Evolutionary conservation across 2,888 invertebrate species (phyloP), one percentile per base, ranked within the genome.

Genomic region (Eristalis arbustorum): DNA sequence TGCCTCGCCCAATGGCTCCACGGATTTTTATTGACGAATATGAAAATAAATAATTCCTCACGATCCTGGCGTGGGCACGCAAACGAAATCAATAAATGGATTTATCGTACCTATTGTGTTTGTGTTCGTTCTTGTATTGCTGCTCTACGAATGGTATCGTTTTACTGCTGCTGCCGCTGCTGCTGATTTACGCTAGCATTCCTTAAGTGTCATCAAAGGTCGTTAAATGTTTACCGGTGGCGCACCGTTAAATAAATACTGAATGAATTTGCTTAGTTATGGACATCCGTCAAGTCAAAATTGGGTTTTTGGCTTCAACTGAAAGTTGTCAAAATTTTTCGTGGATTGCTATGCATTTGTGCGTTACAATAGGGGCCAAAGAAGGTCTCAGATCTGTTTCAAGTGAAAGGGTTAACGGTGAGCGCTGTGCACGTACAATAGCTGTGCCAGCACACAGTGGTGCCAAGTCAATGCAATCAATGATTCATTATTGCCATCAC

Each of bases 161-260:
- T 69, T 69, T 69, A 57, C 37, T 69, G 68, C 68, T 34, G 8
- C 10, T 22, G 56, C 8, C 10, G 31, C 31, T 25, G 25, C 25
- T 25, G 25, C 25, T n/a, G n/a, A n/a, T 10, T 31, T 31, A 31
- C 31, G 31, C 31, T 68, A 57, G 57, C 57, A 57, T 49, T 67
- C 31, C 56, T 57, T 69, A 34, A 57, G 57, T 57, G 34, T 69
- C 68, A 37, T 37, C 31, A 23, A 37, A 37, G 68, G 22, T 22
- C 49, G 67, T 67, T 67, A 67, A 67, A 67, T 67, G 49, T 49
- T 67, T 67, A 67, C 49, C 67, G 28, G 49, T 49, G 31, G 23
- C 18, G n/a, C 18, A 31, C 67, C 14, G n/a, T n/a, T 13, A 28
- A 49, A 67, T 67, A 49, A 67, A 67, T 49, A 49, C 18, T 67